These are phyloP conservation scores for Bugula neritina DNA, from an alignment of 2,888 invertebrate species.

Conservation along the genomic window DNA sequence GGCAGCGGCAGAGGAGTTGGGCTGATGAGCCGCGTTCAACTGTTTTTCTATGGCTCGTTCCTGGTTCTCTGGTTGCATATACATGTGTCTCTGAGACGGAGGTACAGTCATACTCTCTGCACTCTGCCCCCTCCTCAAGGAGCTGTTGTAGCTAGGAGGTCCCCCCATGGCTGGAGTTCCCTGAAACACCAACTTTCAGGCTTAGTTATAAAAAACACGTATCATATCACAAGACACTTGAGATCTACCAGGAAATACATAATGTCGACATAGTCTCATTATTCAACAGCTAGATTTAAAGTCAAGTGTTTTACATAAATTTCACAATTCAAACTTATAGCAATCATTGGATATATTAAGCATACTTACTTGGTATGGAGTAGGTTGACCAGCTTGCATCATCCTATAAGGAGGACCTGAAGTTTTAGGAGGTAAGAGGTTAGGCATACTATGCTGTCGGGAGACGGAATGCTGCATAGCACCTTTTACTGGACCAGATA, in stretches of 20 bases:
- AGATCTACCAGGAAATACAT: too few relatives aligned
- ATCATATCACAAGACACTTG: too few relatives aligned
- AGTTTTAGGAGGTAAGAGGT: neutral
- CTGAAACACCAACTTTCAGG: neutral
- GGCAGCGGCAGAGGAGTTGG: neutral
- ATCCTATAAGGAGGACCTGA: neutral
- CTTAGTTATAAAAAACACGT: neutral
- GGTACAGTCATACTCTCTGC: constrained; percentile 67
- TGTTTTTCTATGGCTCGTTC: constrained; percentile 93
- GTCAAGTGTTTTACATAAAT: too few relatives aligned
- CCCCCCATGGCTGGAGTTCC: neutral
- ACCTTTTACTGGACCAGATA: neutral
- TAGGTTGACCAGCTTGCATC: constrained; percentile 26
- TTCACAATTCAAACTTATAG: too few relatives aligned
- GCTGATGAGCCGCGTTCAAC: constrained; percentile 32
- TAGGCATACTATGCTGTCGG: neutral
- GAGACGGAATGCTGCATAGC: neutral
- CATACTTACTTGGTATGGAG: constrained; percentile 14
- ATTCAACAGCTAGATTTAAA: too few relatives aligned
- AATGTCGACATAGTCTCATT: too few relatives aligned
- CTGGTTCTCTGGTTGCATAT: constrained; percentile 91
- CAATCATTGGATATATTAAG: neutral
- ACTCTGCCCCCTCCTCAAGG: constrained; percentile 9
- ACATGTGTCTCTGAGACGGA: constrained; percentile 81
- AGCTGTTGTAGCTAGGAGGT: constrained; percentile 11